Evolutionary conservation across 2,888 invertebrate species (phyloP), one percentile per base, ranked within the genome.

Genomic region (Panzeria rudis): DNA sequence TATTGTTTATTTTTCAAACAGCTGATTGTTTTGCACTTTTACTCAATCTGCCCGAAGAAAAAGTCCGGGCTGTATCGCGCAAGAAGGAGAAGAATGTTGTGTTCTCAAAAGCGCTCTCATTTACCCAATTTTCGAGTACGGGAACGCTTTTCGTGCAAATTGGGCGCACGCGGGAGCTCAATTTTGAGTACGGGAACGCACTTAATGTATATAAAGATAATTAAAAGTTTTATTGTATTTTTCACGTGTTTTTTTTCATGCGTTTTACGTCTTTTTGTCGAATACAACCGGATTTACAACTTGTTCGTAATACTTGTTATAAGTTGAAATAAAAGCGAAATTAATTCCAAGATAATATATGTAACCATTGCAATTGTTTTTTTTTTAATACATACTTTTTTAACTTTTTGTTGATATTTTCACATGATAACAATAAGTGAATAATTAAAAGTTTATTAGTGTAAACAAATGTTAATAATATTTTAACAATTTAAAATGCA

Each of bases 211-310:
- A 41, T 17, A 50, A 50, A 73, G 41, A 35, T 38, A 84, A 80
- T 84, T 84, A 76, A 76, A 80, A 61, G n/a, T 77, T 72, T 84
- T 62, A 56, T 77, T 68, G 44, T 23, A 77, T 84, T 77, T 84
- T 81, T 84, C 68, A 72, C 61, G 72, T 80, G 84, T 56, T 29
- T 47, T 71, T 52, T 81, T 13, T 32, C 47, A 11, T 50, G 38
- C 11, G 23, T 44, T 35, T 73, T 20, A 61, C 20, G 17, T 17
- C 17, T 6, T 54, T 52, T 50, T 68, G 68, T 54, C 29, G 52
- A 68, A 68, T 68, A 62, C 72, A 81, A 84, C 84, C 81, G 81
- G 84, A 84, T 81, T 81, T 84, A 52, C n/a, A 47, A 47, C 38
- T 62, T 44, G 29, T 25, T 25, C 20, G 17, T 61, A 44, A 32